Base-by-base conservation (phyloP, 1,140 invertebrate genomes). In the Lucilia cuprina region DNA sequence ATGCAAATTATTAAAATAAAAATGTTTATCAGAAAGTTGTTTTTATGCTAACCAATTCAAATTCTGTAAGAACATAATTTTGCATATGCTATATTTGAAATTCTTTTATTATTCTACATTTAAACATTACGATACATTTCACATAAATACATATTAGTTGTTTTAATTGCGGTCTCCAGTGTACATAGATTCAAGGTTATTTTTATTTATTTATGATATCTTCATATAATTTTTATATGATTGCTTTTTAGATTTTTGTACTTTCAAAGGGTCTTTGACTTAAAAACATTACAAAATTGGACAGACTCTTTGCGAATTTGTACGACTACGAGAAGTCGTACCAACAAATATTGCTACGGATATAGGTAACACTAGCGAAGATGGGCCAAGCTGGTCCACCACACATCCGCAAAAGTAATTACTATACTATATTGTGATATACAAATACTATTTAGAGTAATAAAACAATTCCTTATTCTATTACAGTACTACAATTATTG, bases 321-420 rank as follows among this genome's bases (percentile, higher is more conserved):
- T 89, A 89, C 88, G 88, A 88, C 88, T 89, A 85, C 88, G 89
- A 87, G 88, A 89, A 85, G 88, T 89, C 88, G 88, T 89, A 89
- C 88, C 88, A 82, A 34, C 87, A 80, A 87, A 86, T 87, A 87
- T 87, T 88, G 87, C 87, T 88, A 86, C 87, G 87, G 88, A 87
- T 86, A 86, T 85, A 87, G 88, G 86, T 86, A 88, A 89, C 88
- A 89, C 89, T 89, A 89, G 88, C 87, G 89, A 89, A 88, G 88
- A 89, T 89, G 88, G 88, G 89, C 86, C 86, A 89, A 86, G 86
- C 85, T 89, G 87, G 87, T 88, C 88, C 87, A 87, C 87, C 89
- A 86, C 88, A 87, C 88, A 89, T 86, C 88, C 88, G 88, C 88
- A 89, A 89, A 89, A 89, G 88, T 89, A 65, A 85, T 82, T 84